These are phyloP conservation scores for Acholoe squamosa DNA, from an alignment of 2,888 invertebrate species.

Conservation along the genomic window DNA sequence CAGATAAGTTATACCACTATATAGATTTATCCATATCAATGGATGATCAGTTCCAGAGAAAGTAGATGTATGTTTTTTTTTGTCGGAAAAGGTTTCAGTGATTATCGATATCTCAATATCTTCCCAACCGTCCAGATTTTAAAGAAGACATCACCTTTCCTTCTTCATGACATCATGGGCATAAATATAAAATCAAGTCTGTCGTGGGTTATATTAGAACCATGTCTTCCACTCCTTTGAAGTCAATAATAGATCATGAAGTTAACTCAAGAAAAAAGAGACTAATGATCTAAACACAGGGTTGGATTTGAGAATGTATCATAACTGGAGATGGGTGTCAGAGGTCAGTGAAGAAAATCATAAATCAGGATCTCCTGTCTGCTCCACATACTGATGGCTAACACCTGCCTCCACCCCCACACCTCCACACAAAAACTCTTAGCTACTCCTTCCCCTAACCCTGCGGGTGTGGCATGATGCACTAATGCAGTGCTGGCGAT, in stretches of 20 bases:
- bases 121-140: too few relatives aligned
- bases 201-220: not conserved
- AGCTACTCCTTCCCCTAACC: not conserved
- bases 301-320: not conserved
- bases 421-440: not conserved
- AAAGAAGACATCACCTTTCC: too few relatives aligned
- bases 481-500: too few relatives aligned
- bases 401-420: not conserved
- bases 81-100: too few relatives aligned
- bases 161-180: too few relatives aligned
- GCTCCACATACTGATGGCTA: not conserved
- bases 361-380: not conserved
- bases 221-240: not conserved
- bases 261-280: not conserved
- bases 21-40: too few relatives aligned
- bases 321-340: not conserved
- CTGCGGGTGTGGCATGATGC: not conserved
- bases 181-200: too few relatives aligned
- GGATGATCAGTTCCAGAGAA: too few relatives aligned
- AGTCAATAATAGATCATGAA: not conserved
- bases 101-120: too few relatives aligned
- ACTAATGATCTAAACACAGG: slow-evolving; percentile 9
- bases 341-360: not conserved
- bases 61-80: too few relatives aligned
- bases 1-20: too few relatives aligned